Percentiles rank a stretch among this genome's conserved stretches.
phyloP scores from a whole-genome alignment of 2,113 vertebrate species.

The Microcebus tavaratra region DNA sequence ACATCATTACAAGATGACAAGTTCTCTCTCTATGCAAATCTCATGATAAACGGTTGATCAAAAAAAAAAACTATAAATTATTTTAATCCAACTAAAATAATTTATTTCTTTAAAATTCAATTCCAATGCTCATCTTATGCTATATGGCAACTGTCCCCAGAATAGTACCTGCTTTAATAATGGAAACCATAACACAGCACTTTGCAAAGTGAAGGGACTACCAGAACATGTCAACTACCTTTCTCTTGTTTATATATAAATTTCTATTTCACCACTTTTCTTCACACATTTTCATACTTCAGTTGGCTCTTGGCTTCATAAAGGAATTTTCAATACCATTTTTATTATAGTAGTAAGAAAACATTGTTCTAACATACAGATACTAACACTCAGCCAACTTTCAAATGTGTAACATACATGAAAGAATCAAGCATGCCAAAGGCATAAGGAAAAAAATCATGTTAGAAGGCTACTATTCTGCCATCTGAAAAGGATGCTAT shows the following conservation, averaged over 20 bases:
- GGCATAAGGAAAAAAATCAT: background rate
- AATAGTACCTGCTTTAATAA: background rate
- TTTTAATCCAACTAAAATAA: background rate
- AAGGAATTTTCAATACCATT: background rate
- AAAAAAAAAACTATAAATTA: background rate
- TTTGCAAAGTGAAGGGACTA: background rate
- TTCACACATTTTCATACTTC: background rate
- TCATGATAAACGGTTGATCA: background rate
- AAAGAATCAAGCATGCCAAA: background rate
- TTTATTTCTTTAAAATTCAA: background rate
- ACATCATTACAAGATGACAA: too few species aligned
- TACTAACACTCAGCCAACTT: background rate
- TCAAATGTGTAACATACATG: background rate
- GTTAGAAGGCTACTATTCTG: background rate
- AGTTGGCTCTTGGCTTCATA: background rate
- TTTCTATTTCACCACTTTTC: background rate
- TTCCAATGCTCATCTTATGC: background rate
- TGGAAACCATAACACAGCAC: background rate
- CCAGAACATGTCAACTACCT: background rate
- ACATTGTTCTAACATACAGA: background rate
- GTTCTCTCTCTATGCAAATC: background rate
- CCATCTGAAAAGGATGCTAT: background rate
- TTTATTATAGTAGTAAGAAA: background rate
- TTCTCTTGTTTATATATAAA: background rate
- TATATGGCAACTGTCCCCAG: background rate